Base-by-base conservation (phyloP, 2,888 invertebrate species). In the Fragum sueziense region DNA sequence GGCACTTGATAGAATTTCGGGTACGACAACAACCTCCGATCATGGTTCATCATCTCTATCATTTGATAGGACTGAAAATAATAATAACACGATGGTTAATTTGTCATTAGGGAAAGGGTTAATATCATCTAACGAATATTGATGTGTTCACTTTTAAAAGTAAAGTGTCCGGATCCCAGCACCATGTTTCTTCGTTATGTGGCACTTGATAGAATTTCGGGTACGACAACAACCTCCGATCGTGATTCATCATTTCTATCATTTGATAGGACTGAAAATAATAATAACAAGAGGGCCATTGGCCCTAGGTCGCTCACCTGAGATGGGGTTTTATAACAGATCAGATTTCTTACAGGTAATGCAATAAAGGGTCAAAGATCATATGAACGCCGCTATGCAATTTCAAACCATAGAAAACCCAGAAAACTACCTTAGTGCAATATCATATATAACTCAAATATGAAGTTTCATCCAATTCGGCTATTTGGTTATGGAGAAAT, bases 121-220 rank as follows among this genome's bases (percentile, higher is more conserved):
- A 47, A n/a, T 47, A 61, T 82, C 76, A 82, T 51, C 76, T 78
- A 1, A 84, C 79, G 61, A 82, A 87, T 17, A 85, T 70, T 4
- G 87, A 80, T 33, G 85, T 87, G 61, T 87, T 87, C 73, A 87
- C 87, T 77, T 78, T 85, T 17, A 87, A 77, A 2, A 85, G 72
- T 37, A 80, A 57, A 20, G 82, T 81, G 9, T 79, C 79, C 11
- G 87, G 85, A 52, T 87, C 87, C 87, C 87, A 87, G 4, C 78
- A 76, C 87, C 87, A 87, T 20, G 72, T 80, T 2, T 84, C 84
- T 54, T 84, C 81, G 33, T 74, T 29, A 37, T 81, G 81, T 20
- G 74, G 59, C 14, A 61, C 62, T 25, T 77, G 70, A 61, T 74
- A 84, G 61, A 76, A 84, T 7, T 75, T 78, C 22, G 83, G 83